Evolutionary conservation across 2,888 invertebrate genomes (phyloP).

Genomic region (Heteromyza rotundicornis): DNA sequence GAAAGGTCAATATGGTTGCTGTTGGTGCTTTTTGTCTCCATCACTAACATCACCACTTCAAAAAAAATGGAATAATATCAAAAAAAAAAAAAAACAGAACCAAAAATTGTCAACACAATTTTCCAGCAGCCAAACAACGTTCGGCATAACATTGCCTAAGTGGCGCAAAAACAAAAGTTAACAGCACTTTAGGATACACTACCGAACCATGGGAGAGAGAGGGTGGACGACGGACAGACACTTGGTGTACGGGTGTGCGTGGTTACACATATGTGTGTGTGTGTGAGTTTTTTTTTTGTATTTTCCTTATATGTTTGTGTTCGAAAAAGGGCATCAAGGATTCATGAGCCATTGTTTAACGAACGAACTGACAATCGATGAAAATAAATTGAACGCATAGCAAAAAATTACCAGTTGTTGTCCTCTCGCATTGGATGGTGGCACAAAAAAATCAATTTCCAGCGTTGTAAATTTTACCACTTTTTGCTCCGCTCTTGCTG

Average conservation of each 20-base stretch:
- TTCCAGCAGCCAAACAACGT: not conserved
- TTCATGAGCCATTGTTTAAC: no score
- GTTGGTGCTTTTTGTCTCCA: no score
- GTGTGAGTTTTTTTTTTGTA: not conserved
- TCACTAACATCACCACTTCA: not conserved
- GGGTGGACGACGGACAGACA: not conserved
- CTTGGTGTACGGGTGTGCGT: not conserved
- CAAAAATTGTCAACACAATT: not conserved
- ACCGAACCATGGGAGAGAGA: no score
- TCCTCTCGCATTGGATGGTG: no score
- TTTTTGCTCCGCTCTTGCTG: no score
- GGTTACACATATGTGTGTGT: not conserved
- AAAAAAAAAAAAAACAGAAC: not conserved
- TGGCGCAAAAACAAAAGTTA: not conserved
- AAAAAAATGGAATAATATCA: not conserved
- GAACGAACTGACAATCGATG: no score
- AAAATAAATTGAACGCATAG: no score
- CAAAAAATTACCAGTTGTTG: no score
- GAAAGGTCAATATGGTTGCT: not conserved
- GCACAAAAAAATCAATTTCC: no score
- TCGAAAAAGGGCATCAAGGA: no score
- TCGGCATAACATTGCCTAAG: not conserved
- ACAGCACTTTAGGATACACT: not conserved
- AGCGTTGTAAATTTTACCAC: no score
- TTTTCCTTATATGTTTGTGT: no score